A percentile compares a stretch with the other conserved stretches of the same genome.
Conservation (phyloP, 2,797 vertebrate species). For the Tragelaphus oryx region DNA sequence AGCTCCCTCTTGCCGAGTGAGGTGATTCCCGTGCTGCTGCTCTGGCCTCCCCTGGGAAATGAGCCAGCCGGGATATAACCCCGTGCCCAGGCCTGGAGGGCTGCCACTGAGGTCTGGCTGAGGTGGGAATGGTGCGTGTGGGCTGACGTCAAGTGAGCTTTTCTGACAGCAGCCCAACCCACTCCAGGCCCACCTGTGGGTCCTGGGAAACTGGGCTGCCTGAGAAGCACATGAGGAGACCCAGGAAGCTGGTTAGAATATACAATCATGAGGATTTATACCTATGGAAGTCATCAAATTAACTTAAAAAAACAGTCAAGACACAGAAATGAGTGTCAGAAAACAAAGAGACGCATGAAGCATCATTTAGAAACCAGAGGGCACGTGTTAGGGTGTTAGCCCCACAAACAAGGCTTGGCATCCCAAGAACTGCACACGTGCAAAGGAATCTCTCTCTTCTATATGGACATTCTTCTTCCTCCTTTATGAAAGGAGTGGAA, state of each 20-base stretch:
- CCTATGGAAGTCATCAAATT: not conserved
- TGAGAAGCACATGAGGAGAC: not conserved
- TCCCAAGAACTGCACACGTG: accelerated
- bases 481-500: not conserved
- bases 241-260: too few relatives aligned
- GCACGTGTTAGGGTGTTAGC: not conserved
- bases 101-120: not conserved
- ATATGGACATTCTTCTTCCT: accelerated
- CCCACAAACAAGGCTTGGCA: not conserved
- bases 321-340: not conserved
- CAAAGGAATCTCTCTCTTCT: not conserved
- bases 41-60: not conserved
- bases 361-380: not conserved
- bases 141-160: not conserved
- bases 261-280: not conserved
- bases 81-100: accelerated
- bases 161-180: not conserved
- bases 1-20: not conserved
- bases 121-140: too few relatives aligned
- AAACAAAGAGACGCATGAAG: not conserved
- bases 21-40: not conserved
- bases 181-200: not conserved
- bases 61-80: not conserved
- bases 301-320: not conserved
- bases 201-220: not conserved